A percentile compares a stretch with the other conserved stretches of the same genome.
phyloP scores from a whole-genome alignment of 1,140 invertebrate species.

The Pseudomyrmex cubaensis region DNA sequence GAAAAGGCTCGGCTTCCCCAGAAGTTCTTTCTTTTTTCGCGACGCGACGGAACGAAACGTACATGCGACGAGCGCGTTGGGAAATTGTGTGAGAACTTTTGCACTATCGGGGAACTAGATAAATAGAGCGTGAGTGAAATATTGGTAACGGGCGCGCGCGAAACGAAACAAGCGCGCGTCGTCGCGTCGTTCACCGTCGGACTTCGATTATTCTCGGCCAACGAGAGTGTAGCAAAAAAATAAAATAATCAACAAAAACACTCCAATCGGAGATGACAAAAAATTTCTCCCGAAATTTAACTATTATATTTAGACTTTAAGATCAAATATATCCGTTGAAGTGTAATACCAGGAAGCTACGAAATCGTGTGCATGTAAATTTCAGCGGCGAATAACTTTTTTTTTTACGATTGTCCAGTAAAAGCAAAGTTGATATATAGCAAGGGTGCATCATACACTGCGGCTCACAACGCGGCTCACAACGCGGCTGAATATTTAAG shows the following conservation, averaged over 20 bases:
- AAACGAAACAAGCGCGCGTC: neutral
- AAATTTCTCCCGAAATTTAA: neutral
- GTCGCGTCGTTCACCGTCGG: constrained; percentile 4
- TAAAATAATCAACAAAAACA: constrained; percentile 25
- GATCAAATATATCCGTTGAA: neutral
- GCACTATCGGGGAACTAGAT: constrained; percentile 48
- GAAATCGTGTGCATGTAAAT: neutral
- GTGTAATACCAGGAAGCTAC: too few species aligned
- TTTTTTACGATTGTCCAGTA: neutral
- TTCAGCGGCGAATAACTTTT: neutral
- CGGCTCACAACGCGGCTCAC: too few species aligned
- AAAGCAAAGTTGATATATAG: neutral
- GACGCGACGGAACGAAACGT: constrained; percentile 25
- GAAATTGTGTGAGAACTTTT: constrained; percentile 60
- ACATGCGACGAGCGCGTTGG: constrained; percentile 37
- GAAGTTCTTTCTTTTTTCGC: constrained; percentile 24
- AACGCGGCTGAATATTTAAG: constrained; percentile 41
- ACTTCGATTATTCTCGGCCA: constrained; percentile 26
- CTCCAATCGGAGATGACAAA: constrained; percentile 13
- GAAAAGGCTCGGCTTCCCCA: neutral
- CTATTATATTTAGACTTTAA: too few species aligned
- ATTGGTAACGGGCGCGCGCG: constrained; percentile 32
- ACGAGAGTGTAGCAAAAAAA: neutral
- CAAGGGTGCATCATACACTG: constrained; percentile 5
- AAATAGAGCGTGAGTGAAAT: constrained; percentile 60